Conservation (phyloP, 2,113 vertebrate genomes). For the Aythya baeri region DNA sequence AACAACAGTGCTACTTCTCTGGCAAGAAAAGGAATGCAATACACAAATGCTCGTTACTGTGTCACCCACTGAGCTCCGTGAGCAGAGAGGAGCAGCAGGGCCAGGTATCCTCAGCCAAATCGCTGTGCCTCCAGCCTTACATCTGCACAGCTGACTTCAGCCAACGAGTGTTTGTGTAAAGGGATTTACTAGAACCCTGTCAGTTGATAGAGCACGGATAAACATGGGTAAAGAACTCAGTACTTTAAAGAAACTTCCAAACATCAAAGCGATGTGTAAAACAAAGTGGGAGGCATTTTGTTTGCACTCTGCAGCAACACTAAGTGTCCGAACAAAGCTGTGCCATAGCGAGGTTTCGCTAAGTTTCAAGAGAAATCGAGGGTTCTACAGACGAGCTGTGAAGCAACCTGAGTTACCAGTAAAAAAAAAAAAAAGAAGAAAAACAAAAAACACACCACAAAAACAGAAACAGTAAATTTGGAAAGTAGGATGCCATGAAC, state of each 20-base stretch:
- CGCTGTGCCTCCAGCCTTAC: rapidly evolving
- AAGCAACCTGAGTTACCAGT: not conserved
- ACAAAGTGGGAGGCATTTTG: not conserved
- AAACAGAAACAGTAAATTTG: not conserved
- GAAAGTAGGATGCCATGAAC: not conserved
- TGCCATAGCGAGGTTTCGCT: not conserved
- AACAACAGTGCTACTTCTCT: not conserved
- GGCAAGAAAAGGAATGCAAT: not conserved
- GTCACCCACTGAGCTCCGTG: not conserved
- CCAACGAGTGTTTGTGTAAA: not conserved
- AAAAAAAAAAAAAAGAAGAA: not conserved
- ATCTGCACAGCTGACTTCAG: not conserved
- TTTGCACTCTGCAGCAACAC: rapidly evolving
- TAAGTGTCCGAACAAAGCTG: not conserved
- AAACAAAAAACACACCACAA: not conserved
- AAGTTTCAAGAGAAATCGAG: not conserved
- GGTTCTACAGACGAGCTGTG: not conserved
- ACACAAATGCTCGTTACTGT: not conserved
- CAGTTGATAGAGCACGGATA: not conserved
- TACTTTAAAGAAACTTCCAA: not conserved
- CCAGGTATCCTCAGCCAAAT: not conserved
- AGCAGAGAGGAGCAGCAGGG: not conserved
- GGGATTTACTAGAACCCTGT: not conserved
- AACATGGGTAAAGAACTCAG: not conserved
- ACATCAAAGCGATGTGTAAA: not conserved